These are phyloP conservation scores for Halichondria panicea DNA, from an alignment of 37 sponge, comb jelly and placozoan species.

Conservation along the genomic window DNA sequence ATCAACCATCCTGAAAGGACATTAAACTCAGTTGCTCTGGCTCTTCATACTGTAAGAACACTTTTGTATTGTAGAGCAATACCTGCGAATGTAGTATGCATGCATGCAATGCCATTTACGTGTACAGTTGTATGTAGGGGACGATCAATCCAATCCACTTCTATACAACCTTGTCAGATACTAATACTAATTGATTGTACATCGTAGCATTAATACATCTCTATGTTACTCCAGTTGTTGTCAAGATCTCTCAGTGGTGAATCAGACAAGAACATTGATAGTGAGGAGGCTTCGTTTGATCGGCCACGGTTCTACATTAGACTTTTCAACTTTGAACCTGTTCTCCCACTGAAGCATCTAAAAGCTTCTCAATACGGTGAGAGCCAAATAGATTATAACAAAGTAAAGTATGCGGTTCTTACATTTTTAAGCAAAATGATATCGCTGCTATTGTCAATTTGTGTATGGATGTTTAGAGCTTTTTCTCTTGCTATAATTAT, in stretches of 20 bases:
- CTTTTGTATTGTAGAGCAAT: neutral
- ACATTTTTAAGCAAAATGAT: no score
- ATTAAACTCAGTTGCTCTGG: slow-evolving; percentile 54
- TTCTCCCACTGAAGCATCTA: slow-evolving; percentile 68
- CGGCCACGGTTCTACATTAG: slow-evolving; percentile 7
- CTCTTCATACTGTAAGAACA: slow-evolving; percentile 49
- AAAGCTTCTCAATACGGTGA: slow-evolving; percentile 78
- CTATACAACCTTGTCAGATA: no score
- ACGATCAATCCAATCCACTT: no score
- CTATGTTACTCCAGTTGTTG: neutral
- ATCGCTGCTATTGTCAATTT: no score
- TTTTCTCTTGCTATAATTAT: no score
- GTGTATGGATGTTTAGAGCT: no score
- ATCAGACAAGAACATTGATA: neutral
- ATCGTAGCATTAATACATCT: no score
- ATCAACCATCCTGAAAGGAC: slow-evolving; percentile 49
- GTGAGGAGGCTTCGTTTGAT: neutral
- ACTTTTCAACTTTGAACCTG: slow-evolving; percentile 65
- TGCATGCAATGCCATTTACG: neutral
- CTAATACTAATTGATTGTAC: no score
- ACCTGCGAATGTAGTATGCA: neutral
- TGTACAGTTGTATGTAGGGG: neutral
- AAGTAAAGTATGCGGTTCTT: no score
- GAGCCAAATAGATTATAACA: neutral
- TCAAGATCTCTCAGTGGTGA: neutral